These are phyloP conservation scores for honey bee (Apis mellifera) DNA, from an alignment of 1,140 invertebrate genomes.

Conservation along the genomic window DNA sequence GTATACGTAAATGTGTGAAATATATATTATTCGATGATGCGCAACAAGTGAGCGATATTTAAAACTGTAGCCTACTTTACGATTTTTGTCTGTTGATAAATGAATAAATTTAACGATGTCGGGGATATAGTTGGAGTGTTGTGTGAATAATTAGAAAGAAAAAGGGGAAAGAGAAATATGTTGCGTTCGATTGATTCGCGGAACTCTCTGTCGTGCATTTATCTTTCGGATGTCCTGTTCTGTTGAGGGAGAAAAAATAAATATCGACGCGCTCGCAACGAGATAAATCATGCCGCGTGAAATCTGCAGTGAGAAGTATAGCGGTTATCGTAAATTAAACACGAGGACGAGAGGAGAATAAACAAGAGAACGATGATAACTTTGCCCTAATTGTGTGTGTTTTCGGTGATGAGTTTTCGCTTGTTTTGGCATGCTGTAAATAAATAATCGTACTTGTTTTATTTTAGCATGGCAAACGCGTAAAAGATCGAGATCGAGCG, in stretches of 20 bases:
- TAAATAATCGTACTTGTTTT: background rate
- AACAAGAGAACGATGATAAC: background rate
- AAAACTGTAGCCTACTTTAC: background rate
- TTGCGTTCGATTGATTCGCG: background rate
- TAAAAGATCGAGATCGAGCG: background rate
- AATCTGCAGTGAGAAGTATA: background rate
- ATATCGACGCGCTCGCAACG: background rate
- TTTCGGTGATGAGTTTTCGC: too few relatives aligned
- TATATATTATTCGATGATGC: too few relatives aligned
- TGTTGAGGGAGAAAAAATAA: background rate
- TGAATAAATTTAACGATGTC: background rate
- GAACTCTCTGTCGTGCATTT: background rate
- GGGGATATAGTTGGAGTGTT: too few relatives aligned
- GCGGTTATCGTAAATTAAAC: background rate
- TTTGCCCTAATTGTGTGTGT: too few relatives aligned
- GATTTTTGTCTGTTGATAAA: background rate
- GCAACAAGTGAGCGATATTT: background rate
- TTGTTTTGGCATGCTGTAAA: too few relatives aligned
- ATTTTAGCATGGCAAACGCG: background rate
- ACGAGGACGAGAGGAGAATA: too few relatives aligned
- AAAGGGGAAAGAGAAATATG: background rate
- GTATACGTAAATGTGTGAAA: background rate
- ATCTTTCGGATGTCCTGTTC: background rate
- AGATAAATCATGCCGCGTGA: background rate
- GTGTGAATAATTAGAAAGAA: slow-evolving; percentile 1